These are phyloP conservation scores for Andrena chrysosceles DNA, from an alignment of 2,888 invertebrate genomes.

Conservation along the genomic window DNA sequence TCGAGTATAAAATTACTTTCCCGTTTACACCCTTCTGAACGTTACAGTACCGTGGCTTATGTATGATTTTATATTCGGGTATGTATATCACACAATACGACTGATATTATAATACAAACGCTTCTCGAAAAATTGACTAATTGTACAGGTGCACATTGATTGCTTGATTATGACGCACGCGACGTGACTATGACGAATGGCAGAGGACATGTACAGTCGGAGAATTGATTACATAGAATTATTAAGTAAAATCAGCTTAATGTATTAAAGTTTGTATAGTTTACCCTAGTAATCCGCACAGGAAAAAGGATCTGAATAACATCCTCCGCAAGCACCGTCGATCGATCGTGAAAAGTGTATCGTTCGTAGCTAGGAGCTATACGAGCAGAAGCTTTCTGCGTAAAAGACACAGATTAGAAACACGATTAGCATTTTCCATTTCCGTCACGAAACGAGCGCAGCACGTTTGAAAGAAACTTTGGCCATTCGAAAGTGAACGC, in stretches of 20 bases:
- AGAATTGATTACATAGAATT: slow-evolving; percentile 29
- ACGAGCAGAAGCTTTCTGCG: slow-evolving; percentile 12
- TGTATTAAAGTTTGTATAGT: slow-evolving; percentile 22
- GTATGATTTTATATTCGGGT: slow-evolving; percentile 17
- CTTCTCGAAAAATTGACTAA: slow-evolving; percentile 26
- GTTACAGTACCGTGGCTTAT: slow-evolving; percentile 47
- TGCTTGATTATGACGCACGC: slow-evolving; percentile 33
- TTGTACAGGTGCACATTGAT: slow-evolving; percentile 38
- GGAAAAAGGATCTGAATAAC: slow-evolving; percentile 24
- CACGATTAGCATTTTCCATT: slow-evolving; percentile 29
- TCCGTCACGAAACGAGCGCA: slow-evolving; percentile 24
- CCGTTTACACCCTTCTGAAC: slow-evolving; percentile 50
- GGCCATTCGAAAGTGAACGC: not conserved
- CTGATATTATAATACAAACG: slow-evolving; percentile 57
- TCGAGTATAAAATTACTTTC: slow-evolving; percentile 72
- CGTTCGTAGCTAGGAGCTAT: not conserved
- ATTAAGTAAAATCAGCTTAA: slow-evolving; percentile 48
- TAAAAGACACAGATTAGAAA: slow-evolving; percentile 11
- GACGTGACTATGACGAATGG: slow-evolving; percentile 32
- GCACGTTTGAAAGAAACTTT: slow-evolving; percentile 10
- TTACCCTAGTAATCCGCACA: slow-evolving; percentile 21
- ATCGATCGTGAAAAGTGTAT: slow-evolving; percentile 16
- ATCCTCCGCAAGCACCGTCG: slow-evolving; percentile 47
- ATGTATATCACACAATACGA: slow-evolving; percentile 44
- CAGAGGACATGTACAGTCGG: slow-evolving; percentile 34